Conservation (phyloP, 1,140 invertebrate genomes). For the Maconellicoccus hirsutus region DNA sequence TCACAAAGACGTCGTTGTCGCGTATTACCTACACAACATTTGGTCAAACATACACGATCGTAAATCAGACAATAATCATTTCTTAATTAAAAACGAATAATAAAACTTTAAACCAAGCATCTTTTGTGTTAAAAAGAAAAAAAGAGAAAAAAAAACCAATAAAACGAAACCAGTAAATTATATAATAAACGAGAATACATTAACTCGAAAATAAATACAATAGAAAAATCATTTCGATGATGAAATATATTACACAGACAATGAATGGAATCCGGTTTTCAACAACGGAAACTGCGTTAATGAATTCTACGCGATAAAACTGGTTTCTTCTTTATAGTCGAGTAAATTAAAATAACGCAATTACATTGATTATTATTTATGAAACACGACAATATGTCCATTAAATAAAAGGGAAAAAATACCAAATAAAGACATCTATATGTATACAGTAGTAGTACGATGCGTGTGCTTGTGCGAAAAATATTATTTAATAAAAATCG, state of each 20-base stretch:
- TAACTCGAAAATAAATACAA: background rate
- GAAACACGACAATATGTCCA: slow-evolving; percentile 15
- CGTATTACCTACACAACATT: no score
- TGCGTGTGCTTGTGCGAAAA: background rate
- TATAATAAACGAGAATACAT: slow-evolving; percentile 9
- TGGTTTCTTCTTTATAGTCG: slow-evolving; percentile 13
- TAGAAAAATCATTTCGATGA: slow-evolving; percentile 15
- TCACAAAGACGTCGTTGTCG: background rate
- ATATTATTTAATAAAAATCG: no score
- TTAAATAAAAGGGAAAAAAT: slow-evolving; percentile 18
- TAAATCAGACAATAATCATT: slow-evolving; percentile 9
- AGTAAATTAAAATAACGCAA: slow-evolving; percentile 17
- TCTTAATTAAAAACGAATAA: slow-evolving; percentile 6
- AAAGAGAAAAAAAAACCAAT: background rate
- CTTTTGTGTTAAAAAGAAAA: background rate
- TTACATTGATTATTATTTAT: slow-evolving; percentile 18
- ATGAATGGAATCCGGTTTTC: slow-evolving; percentile 20
- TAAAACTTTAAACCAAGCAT: background rate
- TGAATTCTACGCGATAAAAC: slow-evolving; percentile 16
- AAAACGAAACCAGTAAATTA: slow-evolving; percentile 5
- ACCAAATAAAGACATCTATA: slow-evolving; percentile 15
- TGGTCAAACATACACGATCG: background rate
- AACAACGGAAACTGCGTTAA: slow-evolving; percentile 17
- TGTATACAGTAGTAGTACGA: slow-evolving; percentile 2
- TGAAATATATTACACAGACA: slow-evolving; percentile 3